Evolutionary conservation across 2,113 vertebrate species (phyloP).

Genomic region (Boulengeromyrus knoepffleri): DNA sequence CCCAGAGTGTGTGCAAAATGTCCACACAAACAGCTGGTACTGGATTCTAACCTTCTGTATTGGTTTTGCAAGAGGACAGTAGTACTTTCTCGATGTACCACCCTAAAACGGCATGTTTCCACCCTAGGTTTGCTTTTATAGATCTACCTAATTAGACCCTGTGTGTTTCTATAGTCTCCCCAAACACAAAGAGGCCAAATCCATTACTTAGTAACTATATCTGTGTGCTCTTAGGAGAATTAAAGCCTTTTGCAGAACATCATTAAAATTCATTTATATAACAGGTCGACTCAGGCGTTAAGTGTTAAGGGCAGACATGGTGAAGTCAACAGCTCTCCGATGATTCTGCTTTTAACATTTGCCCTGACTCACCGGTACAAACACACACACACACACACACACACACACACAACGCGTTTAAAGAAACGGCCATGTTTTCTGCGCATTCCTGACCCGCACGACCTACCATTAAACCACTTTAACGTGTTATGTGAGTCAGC

Average conservation of each 20-base stretch:
- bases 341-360: constrained; percentile 10
- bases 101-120: background rate
- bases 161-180: background rate
- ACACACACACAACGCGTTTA: background rate
- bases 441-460: background rate
- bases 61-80: background rate
- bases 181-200: background rate
- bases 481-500: background rate
- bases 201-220: constrained; percentile 7
- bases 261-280: constrained; percentile 5
- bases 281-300: background rate
- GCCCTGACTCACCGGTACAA: background rate
- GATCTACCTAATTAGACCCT: background rate
- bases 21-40: background rate
- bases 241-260: background rate
- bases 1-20: background rate
- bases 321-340: background rate
- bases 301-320: constrained; percentile 6
- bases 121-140: background rate
- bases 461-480: background rate
- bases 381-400: too few relatives aligned
- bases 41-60: background rate
- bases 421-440: background rate
- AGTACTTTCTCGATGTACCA: background rate
- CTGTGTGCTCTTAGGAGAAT: background rate